Conservation (phyloP, 2,113 vertebrate species). For the Steatornis caripensis region DNA sequence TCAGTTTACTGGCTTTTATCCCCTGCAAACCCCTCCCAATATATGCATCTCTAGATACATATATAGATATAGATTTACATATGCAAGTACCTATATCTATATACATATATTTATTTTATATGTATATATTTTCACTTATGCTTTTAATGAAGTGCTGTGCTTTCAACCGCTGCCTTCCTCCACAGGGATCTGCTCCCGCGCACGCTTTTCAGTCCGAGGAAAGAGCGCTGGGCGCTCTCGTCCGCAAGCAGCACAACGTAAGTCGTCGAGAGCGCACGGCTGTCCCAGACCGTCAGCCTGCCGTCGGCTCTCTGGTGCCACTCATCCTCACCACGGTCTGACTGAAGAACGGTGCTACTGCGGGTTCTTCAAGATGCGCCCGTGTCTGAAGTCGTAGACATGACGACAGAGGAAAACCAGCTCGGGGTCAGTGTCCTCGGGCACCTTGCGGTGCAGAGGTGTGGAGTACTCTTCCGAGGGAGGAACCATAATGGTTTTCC, state of each 20-base stretch:
- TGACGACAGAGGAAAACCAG: conserved; percentile 98
- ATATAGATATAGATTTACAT: conserved; percentile 71
- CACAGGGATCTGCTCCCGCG: conserved; percentile 25
- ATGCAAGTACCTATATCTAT: conserved; percentile 67
- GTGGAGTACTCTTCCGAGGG: conserved; percentile 85
- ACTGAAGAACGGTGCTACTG: conserved; percentile 75
- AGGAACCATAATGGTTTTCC: conserved; percentile 87
- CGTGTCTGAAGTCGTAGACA: conserved; percentile 97
- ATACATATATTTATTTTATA: conserved; percentile 66
- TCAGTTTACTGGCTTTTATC: conserved; percentile 65
- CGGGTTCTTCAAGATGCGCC: conserved; percentile 97
- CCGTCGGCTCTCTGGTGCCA: not conserved
- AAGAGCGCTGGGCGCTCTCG: not conserved
- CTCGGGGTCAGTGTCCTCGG: conserved; percentile 91
- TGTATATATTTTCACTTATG: conserved; percentile 66
- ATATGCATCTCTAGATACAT: conserved; percentile 68
- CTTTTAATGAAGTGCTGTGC: conserved; percentile 81
- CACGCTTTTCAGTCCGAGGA: not conserved
- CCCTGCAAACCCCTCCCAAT: conserved; percentile 37
- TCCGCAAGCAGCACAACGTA: not conserved
- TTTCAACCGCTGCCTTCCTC: conserved; percentile 65
- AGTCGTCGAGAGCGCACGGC: not conserved
- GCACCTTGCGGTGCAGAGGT: conserved; percentile 92
- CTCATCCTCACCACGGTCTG: not conserved
- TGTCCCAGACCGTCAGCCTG: not conserved